phyloP scores from a whole-genome alignment of 2,797 vertebrate species.

The Lepidocolaptes lacrymiger region DNA sequence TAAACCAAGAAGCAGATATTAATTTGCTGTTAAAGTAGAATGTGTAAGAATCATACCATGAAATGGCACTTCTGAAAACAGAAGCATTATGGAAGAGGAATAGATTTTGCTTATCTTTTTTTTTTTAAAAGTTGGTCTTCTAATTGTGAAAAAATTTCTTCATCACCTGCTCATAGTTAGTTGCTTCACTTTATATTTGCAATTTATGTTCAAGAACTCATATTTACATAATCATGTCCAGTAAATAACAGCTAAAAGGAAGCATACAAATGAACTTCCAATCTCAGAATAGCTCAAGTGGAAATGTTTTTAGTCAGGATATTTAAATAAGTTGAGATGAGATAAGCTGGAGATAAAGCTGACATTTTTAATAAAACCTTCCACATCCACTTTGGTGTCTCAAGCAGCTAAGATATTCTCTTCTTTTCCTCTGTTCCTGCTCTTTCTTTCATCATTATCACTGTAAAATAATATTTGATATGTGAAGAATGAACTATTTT shows the following conservation, averaged over 20 bases:
- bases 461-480: not conserved
- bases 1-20: not conserved
- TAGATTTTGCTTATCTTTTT: not conserved
- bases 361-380: not conserved
- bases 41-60: rapidly evolving
- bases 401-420: not conserved
- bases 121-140: not conserved
- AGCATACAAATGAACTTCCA: not conserved
- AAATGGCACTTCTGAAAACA: not conserved
- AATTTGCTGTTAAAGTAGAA: not conserved
- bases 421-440: not conserved
- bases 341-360: not conserved
- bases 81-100: not conserved
- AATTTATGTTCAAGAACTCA: not conserved
- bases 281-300: not conserved
- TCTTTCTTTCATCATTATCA: not conserved
- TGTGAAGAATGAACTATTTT: not conserved
- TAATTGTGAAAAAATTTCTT: not conserved
- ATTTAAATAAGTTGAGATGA: not conserved
- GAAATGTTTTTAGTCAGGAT: not conserved
- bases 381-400: not conserved
- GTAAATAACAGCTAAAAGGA: not conserved
- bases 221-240: not conserved
- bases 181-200: not conserved
- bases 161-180: not conserved